Evolutionary conservation across 2,888 invertebrate genomes (phyloP).

Genomic region (Blastobasis adustella): DNA sequence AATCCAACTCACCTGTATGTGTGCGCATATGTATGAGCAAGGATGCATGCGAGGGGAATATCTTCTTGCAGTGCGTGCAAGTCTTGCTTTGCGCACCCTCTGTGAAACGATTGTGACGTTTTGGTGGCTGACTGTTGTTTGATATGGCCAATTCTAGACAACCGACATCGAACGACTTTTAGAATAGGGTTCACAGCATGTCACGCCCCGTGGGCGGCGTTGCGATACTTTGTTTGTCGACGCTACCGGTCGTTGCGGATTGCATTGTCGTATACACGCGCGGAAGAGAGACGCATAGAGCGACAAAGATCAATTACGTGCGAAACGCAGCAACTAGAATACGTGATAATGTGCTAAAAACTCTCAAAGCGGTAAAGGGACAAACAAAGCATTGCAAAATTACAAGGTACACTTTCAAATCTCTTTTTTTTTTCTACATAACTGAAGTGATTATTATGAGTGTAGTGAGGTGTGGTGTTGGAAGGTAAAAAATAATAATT

Average conservation of each 20-base stretch:
- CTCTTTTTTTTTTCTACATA: conserved; percentile 37
- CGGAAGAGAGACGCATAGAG: too few species aligned
- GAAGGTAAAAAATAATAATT: conserved; percentile 10
- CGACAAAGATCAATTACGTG: background rate
- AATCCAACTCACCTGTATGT: conserved; percentile 73
- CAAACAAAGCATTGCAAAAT: conserved; percentile 41
- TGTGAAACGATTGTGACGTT: conserved; percentile 76
- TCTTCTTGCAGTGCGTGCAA: conserved; percentile 82
- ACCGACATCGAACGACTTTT: conserved; percentile 66
- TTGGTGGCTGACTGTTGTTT: conserved; percentile 81
- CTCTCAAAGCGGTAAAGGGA: conserved; percentile 1
- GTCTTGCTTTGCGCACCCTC: conserved; percentile 74
- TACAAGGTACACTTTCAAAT: conserved; percentile 7
- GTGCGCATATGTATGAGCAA: conserved; percentile 86
- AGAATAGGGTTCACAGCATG: conserved; percentile 30
- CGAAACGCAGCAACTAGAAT: background rate
- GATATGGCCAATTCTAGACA: conserved; percentile 84
- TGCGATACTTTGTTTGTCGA: conserved; percentile 20
- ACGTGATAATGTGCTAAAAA: background rate
- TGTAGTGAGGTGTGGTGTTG: conserved; percentile 33
- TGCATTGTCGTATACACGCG: too few species aligned
- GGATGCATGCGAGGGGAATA: conserved; percentile 85
- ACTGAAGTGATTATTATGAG: conserved; percentile 69
- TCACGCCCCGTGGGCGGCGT: background rate
- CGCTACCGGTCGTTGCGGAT: background rate